phyloP scores from a whole-genome alignment of 2,888 invertebrate species.

The Vannuccia rotundouncinata region DNA sequence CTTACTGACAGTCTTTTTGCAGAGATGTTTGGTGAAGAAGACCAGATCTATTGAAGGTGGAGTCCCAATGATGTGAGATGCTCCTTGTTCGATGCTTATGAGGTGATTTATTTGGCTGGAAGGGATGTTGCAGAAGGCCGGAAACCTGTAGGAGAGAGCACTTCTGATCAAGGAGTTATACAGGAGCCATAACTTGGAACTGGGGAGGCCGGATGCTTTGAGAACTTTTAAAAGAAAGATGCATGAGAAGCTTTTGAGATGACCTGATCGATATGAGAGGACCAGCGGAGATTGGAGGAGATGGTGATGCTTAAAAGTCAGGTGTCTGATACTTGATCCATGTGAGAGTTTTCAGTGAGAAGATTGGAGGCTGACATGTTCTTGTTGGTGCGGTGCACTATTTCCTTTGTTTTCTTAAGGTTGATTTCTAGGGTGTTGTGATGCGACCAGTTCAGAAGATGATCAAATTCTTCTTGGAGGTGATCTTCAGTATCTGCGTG shows the following conservation, averaged over 20 bases:
- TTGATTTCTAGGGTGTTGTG: neutral
- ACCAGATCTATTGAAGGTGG: no score
- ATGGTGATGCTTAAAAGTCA: slow-evolving; percentile 1
- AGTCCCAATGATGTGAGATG: no score
- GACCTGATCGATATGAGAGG: neutral
- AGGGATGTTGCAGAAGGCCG: neutral
- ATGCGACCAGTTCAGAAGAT: neutral
- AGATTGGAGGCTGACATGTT: neutral
- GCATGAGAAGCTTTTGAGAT: neutral
- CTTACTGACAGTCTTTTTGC: no score
- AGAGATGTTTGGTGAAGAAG: no score
- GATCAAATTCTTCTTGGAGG: neutral
- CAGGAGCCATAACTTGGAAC: neutral
- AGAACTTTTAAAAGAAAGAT: slow-evolving; percentile 6
- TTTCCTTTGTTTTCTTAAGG: neutral
- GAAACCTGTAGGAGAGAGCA: neutral
- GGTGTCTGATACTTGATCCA: neutral
- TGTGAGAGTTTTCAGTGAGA: neutral
- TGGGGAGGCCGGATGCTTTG: neutral
- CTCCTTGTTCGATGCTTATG: no score
- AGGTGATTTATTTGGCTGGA: no score
- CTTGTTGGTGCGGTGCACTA: neutral
- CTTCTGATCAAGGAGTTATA: slow-evolving; percentile 4
- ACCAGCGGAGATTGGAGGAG: neutral
- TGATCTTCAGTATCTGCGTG: neutral